Base-by-base conservation (phyloP, 2,797 vertebrate genomes). In the Iguana delicatissima region DNA sequence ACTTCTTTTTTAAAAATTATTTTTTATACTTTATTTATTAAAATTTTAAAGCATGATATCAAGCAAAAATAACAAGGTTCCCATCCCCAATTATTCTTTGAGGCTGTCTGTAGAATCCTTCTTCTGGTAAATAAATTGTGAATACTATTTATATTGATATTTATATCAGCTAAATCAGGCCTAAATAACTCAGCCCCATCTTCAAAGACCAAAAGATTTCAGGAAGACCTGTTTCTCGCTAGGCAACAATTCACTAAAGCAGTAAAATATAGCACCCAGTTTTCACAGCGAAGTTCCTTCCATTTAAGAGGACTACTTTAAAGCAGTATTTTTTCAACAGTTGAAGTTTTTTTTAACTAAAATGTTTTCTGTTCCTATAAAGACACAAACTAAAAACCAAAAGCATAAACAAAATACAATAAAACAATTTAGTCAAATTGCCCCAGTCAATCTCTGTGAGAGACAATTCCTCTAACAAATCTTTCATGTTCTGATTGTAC, bases 381-480 rank as follows among this genome's bases (percentile, higher is more conserved):
- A 90, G 76, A 74, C 74, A 84, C 26, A 0, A 84, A 38, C 6
- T 35, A 88, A 86, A 4, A 81, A 73, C 38, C 52, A 91, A 85
- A 24, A 85, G 57, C 67, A 77, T 84, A 89, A 81, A 3, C 38
- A 90, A 89, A 93, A 92, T 64, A 86, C 32, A 89, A 74, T 81
- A 1, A 88, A 86, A 32, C 50, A 42, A n/a, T 93, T 84, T 6
- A 88, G 38, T 83, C 72, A 92, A 94, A 93, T 6, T 6, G n/a
- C 24, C 77, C 82, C 80, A 83, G 82, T 88, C 86, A 91, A 86
- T 89, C 42, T 89, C 90, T 67, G 81, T 26, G 76, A 85, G 89
- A 89, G 38, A 29, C 80, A 86, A 91, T 77, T 3, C 89, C 84
- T 92, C 83, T 0, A 93, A 52, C 57, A 35, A 8, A 0, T 89